Evolutionary conservation across 2,797 vertebrate genomes (phyloP), one percentile per base, ranked within the genome.

Genomic region (Diceros bicornis): DNA sequence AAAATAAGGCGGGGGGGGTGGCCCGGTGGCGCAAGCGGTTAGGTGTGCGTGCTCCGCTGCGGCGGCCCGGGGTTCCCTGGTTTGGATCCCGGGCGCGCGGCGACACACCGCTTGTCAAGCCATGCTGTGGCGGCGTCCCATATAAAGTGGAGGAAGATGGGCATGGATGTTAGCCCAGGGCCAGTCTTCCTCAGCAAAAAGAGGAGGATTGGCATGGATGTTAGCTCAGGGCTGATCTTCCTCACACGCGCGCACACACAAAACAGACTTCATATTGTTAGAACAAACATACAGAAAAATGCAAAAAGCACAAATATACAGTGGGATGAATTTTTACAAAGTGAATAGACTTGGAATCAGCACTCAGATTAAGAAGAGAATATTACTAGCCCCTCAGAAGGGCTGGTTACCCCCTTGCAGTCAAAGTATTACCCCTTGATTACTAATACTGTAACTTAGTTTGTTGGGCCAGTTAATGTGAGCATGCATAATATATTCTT

Each of bases 381-480:
- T 59, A 7, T 59, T 91, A 25, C 1, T 34, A 29, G 44, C 57
- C 27, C 10, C n/a, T 88, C 20, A 57, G 37, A 82, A 85, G 44
- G 68, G 41, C 61, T 62, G 77, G 61, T 61, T 77, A 20, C 71
- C 21, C 8, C 3, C n/a, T 61, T 41, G 44, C 66, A 41, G 29
- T 44, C 34, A 61, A 50, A 92, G 41, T 25, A 8, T 37, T 66
- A 25, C 44, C 27, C 52, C 4, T 66, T 12, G 8, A 29, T 20
- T 13, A 2, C 25, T 34, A 18, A 71, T 37, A 50, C 12, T 0
- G 0, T 23, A 41, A 16, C 11, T 92, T 75, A n/a, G 6, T 32
- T 13, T 69, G 64, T 66, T 64, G 13, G 44, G 37, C 66, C 7
- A 4, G 17, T 84, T 62, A 32, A 50, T 34, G 21, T 32, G 32